Evolutionary conservation across 2,888 invertebrate species (phyloP).

Genomic region (Trachelus iudaicus): DNA sequence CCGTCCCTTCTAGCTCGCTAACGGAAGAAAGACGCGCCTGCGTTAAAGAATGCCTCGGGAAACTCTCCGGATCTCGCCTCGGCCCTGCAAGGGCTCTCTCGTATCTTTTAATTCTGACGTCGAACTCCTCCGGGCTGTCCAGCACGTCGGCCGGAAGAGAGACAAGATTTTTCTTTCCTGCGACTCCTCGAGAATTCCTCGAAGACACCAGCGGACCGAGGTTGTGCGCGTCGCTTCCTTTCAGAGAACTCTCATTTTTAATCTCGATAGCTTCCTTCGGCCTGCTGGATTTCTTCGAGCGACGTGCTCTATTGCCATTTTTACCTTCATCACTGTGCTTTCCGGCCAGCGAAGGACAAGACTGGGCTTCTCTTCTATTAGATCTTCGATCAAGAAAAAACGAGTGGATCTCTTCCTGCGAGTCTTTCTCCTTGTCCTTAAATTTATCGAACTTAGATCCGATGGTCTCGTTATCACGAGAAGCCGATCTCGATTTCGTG

Average conservation of each 20-base stretch:
- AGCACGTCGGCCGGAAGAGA: background rate
- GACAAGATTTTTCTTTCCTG: too few species aligned
- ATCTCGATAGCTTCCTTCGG: too few species aligned
- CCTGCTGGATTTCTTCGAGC: conserved; percentile 34
- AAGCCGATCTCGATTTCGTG: conserved; percentile 1
- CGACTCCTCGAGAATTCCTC: too few species aligned
- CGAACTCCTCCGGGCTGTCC: conserved; percentile 45
- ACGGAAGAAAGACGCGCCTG: conserved; percentile 18
- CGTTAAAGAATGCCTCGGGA: conserved; percentile 4
- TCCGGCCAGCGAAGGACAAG: too few species aligned
- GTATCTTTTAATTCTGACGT: conserved; percentile 48
- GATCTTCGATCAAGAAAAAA: too few species aligned
- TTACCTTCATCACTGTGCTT: conserved; percentile 9
- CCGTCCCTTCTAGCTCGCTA: conserved; percentile 23
- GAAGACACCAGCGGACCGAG: too few species aligned
- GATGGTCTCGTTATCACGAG: conserved; percentile 16
- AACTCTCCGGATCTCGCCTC: background rate
- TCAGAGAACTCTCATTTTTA: too few species aligned
- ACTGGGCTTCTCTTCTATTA: too few species aligned
- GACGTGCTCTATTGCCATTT: conserved; percentile 14
- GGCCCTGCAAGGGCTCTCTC: conserved; percentile 33
- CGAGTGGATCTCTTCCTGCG: too few species aligned
- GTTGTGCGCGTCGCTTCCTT: too few species aligned
- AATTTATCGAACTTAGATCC: background rate
- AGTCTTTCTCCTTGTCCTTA: too few species aligned